Conservation (phyloP, 2,888 invertebrate species). For the Eupithecia insigniata region DNA sequence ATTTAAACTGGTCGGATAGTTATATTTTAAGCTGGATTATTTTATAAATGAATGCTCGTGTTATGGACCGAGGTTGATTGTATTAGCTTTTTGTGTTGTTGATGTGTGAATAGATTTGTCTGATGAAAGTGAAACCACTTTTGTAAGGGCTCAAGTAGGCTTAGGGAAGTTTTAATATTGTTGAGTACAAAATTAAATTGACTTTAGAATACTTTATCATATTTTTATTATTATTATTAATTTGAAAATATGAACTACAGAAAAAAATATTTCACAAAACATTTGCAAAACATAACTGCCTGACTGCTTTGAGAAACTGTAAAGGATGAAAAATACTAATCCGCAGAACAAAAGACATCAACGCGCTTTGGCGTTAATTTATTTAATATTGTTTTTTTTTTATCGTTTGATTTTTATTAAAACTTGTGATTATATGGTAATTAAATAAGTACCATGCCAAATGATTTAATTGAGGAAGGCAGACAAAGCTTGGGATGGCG, state of each 20-base stretch:
- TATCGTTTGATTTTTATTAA: too few relatives aligned
- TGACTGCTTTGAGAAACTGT: too few relatives aligned
- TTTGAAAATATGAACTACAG: background rate
- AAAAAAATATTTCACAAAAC: background rate
- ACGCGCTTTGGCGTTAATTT: conserved; percentile 44
- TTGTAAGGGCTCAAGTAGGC: conserved; percentile 1
- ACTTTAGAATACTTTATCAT: background rate
- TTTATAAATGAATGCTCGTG: conserved; percentile 68
- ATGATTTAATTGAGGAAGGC: background rate
- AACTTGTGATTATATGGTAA: too few relatives aligned
- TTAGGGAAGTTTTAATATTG: background rate
- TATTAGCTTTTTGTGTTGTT: conserved; percentile 65
- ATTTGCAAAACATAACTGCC: too few relatives aligned
- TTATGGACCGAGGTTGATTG: conserved; percentile 71
- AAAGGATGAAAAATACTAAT: background rate
- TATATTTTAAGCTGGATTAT: conserved; percentile 74
- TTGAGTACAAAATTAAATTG: background rate
- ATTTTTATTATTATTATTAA: background rate
- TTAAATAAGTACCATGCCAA: background rate
- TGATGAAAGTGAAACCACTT: conserved; percentile 56
- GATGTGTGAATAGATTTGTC: conserved; percentile 59
- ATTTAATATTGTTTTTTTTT: too few relatives aligned
- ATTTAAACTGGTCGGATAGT: conserved; percentile 67
- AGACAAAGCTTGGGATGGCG: background rate
- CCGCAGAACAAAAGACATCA: conserved; percentile 56